phyloP scores from a whole-genome alignment of 2,888 invertebrate genomes.

The Liposcelis brunnea region DNA sequence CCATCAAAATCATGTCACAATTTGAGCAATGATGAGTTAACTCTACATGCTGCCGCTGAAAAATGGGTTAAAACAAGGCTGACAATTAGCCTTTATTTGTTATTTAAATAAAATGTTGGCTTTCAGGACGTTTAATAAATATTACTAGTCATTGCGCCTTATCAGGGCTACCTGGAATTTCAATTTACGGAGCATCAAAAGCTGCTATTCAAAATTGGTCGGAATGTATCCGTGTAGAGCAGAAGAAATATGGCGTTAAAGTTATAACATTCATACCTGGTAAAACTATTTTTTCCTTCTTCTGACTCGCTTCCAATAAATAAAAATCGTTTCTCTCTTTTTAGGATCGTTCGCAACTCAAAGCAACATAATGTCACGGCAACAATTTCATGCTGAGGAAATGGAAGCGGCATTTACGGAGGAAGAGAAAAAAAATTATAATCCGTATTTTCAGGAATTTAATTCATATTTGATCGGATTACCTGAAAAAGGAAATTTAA shows the following conservation, averaged over 20 bases:
- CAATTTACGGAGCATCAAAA: conserved; percentile 68
- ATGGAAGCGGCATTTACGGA: conserved; percentile 46
- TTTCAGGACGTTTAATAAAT: conserved; percentile 52
- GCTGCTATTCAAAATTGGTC: conserved; percentile 58
- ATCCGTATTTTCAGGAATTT: conserved; percentile 44
- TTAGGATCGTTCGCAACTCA: conserved; percentile 49
- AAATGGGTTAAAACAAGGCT: too few species aligned
- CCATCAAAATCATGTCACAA: too few species aligned
- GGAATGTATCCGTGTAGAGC: conserved; percentile 53
- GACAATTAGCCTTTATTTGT: too few species aligned
- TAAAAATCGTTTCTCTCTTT: conserved; percentile 16
- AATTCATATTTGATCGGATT: conserved; percentile 37
- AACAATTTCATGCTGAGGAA: conserved; percentile 37
- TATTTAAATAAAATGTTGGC: conserved; percentile 13
- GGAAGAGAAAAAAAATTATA: conserved; percentile 46
- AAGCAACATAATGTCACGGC: conserved; percentile 50
- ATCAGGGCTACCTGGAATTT: conserved; percentile 53
- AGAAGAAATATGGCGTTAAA: conserved; percentile 47
- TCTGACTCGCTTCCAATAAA: background rate
- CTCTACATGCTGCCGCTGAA: too few species aligned
- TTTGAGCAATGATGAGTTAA: too few species aligned
- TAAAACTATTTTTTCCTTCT: conserved; percentile 21
- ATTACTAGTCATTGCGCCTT: conserved; percentile 69
- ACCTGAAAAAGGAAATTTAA: conserved; percentile 26
- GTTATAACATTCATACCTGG: conserved; percentile 64